phyloP scores from a whole-genome alignment of 2,113 vertebrate genomes.

The Oophaga pumilio region DNA sequence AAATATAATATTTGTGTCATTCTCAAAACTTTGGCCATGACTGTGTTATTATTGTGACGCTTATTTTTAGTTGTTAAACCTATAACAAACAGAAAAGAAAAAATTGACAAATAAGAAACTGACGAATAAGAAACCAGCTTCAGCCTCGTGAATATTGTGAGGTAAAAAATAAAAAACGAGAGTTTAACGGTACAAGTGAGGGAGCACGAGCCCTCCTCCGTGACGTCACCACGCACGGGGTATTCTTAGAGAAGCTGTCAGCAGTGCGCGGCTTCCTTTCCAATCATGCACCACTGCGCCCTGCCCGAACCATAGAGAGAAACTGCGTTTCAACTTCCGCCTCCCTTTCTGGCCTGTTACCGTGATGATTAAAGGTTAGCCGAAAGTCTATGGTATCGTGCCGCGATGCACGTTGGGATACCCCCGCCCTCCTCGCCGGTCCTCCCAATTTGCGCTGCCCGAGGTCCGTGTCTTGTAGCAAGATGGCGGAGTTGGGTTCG shows the following conservation, averaged over 20 bases:
- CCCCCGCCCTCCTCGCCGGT: conserved; percentile 49
- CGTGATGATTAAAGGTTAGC: background rate
- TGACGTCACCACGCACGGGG: background rate
- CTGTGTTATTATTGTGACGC: no score
- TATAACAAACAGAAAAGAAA: no score
- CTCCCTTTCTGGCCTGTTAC: background rate
- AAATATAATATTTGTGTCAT: no score
- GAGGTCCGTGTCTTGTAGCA: conserved; percentile 55
- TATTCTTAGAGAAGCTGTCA: conserved; percentile 30
- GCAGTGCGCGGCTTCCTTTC: background rate
- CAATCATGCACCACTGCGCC: background rate
- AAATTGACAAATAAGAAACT: no score
- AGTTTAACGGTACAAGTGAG: no score
- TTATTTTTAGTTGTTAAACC: no score
- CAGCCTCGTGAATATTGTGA: no score
- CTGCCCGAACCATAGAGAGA: conserved; percentile 35
- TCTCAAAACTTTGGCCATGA: no score
- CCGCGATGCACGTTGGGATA: conserved; percentile 47
- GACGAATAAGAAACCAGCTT: no score
- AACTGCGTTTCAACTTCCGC: conserved; percentile 1
- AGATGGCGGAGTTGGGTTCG: conserved; percentile 56
- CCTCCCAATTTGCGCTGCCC: conserved; percentile 47
- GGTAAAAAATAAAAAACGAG: no score
- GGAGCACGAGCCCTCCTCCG: background rate
- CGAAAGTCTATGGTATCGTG: conserved; percentile 7